Percentiles rank a stretch among this genome's conserved stretches.
These are phyloP conservation scores for Microtus ochrogaster DNA, from an alignment of 2,113 vertebrate species.

Conservation along the genomic window DNA sequence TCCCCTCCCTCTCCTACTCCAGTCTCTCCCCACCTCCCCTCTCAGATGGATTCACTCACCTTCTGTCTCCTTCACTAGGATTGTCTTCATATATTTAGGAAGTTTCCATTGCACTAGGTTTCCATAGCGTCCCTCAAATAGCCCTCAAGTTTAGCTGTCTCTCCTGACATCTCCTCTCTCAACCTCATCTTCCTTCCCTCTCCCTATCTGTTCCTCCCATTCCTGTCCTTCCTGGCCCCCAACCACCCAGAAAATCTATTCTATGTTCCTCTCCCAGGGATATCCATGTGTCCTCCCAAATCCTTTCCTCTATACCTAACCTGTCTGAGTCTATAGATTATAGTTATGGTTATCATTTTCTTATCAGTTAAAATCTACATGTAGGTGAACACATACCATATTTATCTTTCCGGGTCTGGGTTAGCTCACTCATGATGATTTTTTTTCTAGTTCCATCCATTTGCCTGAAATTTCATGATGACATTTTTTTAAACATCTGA, in stretches of 20 bases:
- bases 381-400: neutral
- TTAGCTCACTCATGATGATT: neutral
- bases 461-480: neutral
- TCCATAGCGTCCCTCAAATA: neutral
- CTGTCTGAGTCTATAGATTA: neutral
- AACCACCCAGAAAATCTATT: neutral
- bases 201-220: neutral
- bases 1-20: neutral
- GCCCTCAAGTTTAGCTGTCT: neutral
- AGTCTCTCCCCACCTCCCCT: neutral
- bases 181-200: neutral
- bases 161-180: neutral
- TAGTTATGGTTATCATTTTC: neutral
- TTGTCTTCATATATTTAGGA: neutral
- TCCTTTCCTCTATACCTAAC: neutral
- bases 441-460: neutral
- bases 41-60: neutral
- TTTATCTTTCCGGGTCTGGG: neutral
- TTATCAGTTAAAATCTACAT: neutral
- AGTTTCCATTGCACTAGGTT: neutral
- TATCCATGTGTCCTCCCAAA: neutral
- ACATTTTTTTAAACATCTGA: neutral
- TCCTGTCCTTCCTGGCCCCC: neutral
- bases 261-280: neutral
- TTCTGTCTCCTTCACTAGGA: neutral